Conservation (phyloP, 2,113 vertebrate genomes). For the Psilopsiagon aurifrons region DNA sequence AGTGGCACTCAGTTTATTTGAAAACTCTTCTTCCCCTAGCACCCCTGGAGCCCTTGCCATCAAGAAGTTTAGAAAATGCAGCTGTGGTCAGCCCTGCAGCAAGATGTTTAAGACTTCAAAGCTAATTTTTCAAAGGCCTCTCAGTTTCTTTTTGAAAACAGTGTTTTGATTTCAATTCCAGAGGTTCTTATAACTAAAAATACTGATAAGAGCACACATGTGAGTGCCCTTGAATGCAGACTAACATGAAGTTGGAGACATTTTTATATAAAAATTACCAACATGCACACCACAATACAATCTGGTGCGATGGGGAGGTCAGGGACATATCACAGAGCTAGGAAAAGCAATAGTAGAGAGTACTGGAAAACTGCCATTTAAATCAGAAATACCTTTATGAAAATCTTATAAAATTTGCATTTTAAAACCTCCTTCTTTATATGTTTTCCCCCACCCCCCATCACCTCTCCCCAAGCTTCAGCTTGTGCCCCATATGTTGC, state of each 20-base stretch:
- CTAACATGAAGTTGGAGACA: background rate
- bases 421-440: background rate
- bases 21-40: background rate
- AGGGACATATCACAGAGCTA: background rate
- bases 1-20: background rate
- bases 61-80: background rate
- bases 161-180: background rate
- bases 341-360: background rate
- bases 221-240: background rate
- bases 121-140: background rate
- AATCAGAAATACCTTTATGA: background rate
- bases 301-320: background rate
- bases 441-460: background rate
- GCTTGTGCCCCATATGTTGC: fast-evolving
- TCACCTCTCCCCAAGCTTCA: background rate
- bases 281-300: background rate
- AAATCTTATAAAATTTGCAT: background rate
- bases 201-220: background rate
- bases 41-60: background rate
- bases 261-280: background rate
- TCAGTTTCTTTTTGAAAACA: background rate
- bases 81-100: background rate
- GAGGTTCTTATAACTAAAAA: background rate
- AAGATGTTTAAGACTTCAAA: background rate
- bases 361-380: background rate